Base-by-base conservation (phyloP, 2,113 vertebrate species). In the Thunnus thynnus region DNA sequence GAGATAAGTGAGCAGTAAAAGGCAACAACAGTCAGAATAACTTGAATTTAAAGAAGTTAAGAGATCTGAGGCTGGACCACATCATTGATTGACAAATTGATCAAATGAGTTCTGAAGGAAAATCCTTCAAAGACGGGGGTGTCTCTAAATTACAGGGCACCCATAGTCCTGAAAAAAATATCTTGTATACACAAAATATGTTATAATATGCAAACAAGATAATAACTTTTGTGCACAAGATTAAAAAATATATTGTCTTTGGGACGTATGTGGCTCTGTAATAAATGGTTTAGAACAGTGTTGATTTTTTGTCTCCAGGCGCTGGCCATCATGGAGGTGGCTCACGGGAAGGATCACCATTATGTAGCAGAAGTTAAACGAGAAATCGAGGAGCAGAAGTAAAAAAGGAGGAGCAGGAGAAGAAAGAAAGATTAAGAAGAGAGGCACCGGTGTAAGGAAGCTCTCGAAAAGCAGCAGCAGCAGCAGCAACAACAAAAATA, bases 291-390 rank as follows among this genome's bases (percentile, higher is more conserved):
- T 30, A 30, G 4, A 30, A 4, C 27, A 30, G 2, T 55, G 18
- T 55, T 55, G 16, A 2, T 36, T 80, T 60, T 9, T 30, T 95
- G 69, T 89, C 76, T 83, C 64, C 89, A 99, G 98, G 98, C 98
- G 76, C 80, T 98, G 20, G 96, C 95, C 46, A 97, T 99, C 93
- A 99, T 99, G 98, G 97, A 98, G 87, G 94, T 99, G 68, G 97
- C 97, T 58, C 97, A 99, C 20, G 98, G 98, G 80, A 97, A 98
- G 82, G 97, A 99, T 88, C 98, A 99, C 86, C 96, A 96, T 52
- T 99, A 99, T 93, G 93, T 99, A 88, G 95, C 95, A 1, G 98
- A 99, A 93, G 96, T 99, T 89, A 96, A 96, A 92, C 96, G 96
- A 82, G 98, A 99, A 92, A 96, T 99, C 27, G 96, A 96, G 76